Base-by-base conservation (phyloP, 2,113 vertebrate species). In the Esox niger region DNA sequence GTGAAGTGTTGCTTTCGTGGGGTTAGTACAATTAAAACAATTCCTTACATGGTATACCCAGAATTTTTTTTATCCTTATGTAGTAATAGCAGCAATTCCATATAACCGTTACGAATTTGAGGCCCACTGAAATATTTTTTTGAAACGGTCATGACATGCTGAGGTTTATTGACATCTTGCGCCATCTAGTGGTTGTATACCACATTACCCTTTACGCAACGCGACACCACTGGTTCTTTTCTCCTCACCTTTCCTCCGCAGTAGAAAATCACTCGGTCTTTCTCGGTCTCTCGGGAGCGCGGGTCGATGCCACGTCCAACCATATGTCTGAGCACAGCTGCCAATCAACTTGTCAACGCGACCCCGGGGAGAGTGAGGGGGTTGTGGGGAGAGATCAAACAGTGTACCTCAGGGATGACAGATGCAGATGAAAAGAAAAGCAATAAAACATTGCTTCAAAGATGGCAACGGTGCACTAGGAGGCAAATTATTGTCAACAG, bases 241-340 rank as follows among this genome's bases (percentile, higher is more conserved):
- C 52, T 21, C 35, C 46, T 33, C 69, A 64, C 46, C 33, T 23
- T 43, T 80, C 70, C 68, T 77, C 35, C 43, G 57, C 69, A 57
- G 27, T 52, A 62, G 61, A 66, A 75, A 71, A 71, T 61, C 75
- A 79, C 71, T 75, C 79, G 68, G 87, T 82, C 82, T 79, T 87
- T 83, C 75, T 84, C 82, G 80, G 83, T 91, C 88, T 83, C 84
- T 77, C 74, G 88, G 88, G 88, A 87, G 71, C 81, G 73, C 46
- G 73, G 90, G 88, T 90, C 90, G 90, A 91, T 91, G 85, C 86
- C 70, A 81, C 87, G 86, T 91, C 87, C 88, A 78, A 88, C 89
- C 90, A 90, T 89, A 88, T 88, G 90, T 88, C 87, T 89, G 88
- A 89, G 88, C 84, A 69, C 88, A 91, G 90, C 90, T 91, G 90